A percentile compares a stretch with the other conserved stretches of the same genome.
These are phyloP conservation scores for Amazona finschi DNA, from an alignment of 2,797 vertebrate species.

Conservation along the genomic window DNA sequence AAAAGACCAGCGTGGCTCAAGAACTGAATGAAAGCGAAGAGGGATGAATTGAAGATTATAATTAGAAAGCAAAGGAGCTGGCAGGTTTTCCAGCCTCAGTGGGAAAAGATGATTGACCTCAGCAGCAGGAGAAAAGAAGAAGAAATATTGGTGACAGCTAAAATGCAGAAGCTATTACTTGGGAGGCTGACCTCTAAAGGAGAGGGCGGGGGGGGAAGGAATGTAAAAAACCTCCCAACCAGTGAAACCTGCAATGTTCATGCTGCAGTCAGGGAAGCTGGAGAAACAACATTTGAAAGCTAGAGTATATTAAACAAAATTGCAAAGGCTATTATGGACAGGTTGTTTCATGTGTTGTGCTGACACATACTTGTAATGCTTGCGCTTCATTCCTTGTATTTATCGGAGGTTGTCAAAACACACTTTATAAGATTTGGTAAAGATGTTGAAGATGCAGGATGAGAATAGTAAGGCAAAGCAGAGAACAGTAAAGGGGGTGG, in stretches of 20 bases:
- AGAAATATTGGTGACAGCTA: conserved; percentile 60
- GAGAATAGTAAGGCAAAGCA: neutral
- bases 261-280: neutral
- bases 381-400: neutral
- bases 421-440: neutral
- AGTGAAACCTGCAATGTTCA: neutral
- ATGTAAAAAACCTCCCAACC: neutral
- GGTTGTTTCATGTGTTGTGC: neutral
- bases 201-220: neutral
- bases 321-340: neutral
- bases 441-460: neutral
- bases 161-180: conserved; percentile 54
- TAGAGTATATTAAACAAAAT: neutral
- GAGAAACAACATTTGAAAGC: neutral
- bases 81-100: conserved; percentile 32
- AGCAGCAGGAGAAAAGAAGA: conserved; percentile 42
- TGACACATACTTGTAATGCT: neutral
- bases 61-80: conserved; percentile 53
- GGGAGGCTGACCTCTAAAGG: conserved; percentile 55
- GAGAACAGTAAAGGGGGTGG: neutral
- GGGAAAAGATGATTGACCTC: conserved; percentile 59
- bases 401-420: neutral
- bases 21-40: neutral
- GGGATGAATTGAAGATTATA: conserved; percentile 46
- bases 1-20: neutral